Evolutionary conservation across 1,140 invertebrate species (phyloP).

Genomic region (Caenorhabditis inopinata): DNA sequence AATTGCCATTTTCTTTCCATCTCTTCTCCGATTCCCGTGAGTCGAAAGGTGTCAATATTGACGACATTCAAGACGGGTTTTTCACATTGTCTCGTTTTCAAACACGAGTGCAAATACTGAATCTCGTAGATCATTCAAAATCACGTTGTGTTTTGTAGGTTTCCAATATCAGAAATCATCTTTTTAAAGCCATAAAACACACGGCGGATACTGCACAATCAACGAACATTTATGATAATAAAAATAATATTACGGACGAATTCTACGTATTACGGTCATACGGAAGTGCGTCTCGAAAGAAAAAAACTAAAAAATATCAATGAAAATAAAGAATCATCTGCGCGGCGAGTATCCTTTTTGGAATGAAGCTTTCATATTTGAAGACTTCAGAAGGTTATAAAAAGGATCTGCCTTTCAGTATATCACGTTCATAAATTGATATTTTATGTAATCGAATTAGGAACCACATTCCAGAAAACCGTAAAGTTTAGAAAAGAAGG

Average conservation of each 20-base stretch:
- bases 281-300: too few species aligned
- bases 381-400: too few species aligned
- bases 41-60: constrained; percentile 24
- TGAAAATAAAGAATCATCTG: too few species aligned
- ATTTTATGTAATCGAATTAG: neutral
- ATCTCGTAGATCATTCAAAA: neutral
- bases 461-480: neutral
- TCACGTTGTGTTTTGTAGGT: neutral
- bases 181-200: too few species aligned
- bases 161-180: neutral
- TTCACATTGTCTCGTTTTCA: neutral
- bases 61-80: neutral
- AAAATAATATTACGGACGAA: too few species aligned
- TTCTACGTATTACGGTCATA: too few species aligned
- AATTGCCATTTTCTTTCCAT: neutral
- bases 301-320: too few species aligned
- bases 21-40: neutral
- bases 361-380: too few species aligned
- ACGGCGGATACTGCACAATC: too few species aligned
- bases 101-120: neutral
- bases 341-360: too few species aligned
- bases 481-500: neutral
- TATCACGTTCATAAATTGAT: neutral
- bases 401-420: neutral
- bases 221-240: too few species aligned